Evolutionary conservation across 2,888 invertebrate genomes (phyloP).

Genomic region (Odontocerum albicorne): DNA sequence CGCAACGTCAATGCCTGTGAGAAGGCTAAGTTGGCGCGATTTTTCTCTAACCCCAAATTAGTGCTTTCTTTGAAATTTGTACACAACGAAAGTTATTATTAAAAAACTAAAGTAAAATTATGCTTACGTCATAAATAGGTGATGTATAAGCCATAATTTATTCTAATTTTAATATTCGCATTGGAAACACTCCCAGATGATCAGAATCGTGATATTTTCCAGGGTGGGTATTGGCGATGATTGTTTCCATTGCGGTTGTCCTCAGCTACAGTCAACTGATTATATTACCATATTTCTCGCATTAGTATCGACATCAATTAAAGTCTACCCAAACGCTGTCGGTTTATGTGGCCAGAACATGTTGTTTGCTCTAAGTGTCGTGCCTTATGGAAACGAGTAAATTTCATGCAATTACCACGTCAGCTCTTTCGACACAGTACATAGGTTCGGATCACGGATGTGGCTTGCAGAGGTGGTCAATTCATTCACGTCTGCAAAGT

Average conservation of each 20-base stretch:
- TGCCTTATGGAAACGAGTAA: slow-evolving; percentile 31
- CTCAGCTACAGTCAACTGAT: background rate
- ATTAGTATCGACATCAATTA: slow-evolving; percentile 35
- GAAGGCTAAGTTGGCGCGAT: no score
- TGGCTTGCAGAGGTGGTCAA: background rate
- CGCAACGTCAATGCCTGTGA: no score
- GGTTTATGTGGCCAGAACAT: slow-evolving; percentile 17
- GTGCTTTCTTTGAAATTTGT: no score
- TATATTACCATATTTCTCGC: slow-evolving; percentile 33
- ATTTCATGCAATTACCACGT: slow-evolving; percentile 29
- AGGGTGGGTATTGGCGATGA: background rate
- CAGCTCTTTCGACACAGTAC: slow-evolving; percentile 13
- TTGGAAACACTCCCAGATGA: no score
- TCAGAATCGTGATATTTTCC: no score
- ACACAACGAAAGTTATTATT: no score
- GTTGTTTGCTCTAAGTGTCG: slow-evolving; percentile 18
- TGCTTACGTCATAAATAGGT: no score
- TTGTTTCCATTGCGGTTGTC: background rate
- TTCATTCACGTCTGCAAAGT: no score
- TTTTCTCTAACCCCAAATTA: no score
- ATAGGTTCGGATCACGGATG: slow-evolving; percentile 1
- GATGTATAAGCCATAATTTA: no score
- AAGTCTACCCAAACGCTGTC: slow-evolving; percentile 32
- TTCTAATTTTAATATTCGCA: no score
- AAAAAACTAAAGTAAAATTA: no score